Percentiles rank a stretch among this genome's conserved stretches.
These are phyloP conservation scores for Zaprionus africanus DNA, from an alignment of 1,140 invertebrate genomes.

Conservation along the genomic window DNA sequence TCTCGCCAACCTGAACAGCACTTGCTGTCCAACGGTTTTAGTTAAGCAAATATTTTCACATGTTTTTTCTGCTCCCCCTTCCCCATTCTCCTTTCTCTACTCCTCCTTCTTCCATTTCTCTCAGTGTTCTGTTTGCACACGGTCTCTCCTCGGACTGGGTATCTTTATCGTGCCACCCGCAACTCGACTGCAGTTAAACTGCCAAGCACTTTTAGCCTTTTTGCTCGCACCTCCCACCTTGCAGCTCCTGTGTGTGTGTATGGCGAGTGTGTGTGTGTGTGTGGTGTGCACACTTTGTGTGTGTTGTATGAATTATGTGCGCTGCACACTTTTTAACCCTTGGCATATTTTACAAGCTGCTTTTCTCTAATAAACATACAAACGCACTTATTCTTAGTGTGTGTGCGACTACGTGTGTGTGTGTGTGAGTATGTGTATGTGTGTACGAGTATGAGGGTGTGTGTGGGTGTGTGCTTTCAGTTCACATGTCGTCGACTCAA, in stretches of 20 bases:
- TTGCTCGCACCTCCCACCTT: constrained; percentile 10
- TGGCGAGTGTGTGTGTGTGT: not conserved
- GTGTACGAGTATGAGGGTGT: not conserved
- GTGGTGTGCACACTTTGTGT: constrained; percentile 42
- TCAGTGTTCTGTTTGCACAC: constrained; percentile 34
- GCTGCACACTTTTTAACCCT: constrained; percentile 78
- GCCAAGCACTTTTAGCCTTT: constrained; percentile 48
- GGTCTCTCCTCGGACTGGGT: not conserved
- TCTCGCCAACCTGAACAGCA: not conserved
- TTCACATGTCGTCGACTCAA: constrained; percentile 73
- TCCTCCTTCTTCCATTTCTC: constrained; percentile 8
- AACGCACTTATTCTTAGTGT: constrained; percentile 66
- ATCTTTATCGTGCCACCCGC: constrained; percentile 26
- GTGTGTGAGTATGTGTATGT: constrained; percentile 27
- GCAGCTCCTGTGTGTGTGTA: not conserved
- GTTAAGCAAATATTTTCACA: not conserved
- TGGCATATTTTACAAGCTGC: constrained; percentile 82
- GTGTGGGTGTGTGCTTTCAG: constrained; percentile 24
- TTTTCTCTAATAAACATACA: constrained; percentile 76
- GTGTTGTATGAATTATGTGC: constrained; percentile 73
- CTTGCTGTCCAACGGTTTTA: not conserved
- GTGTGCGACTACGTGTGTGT: constrained; percentile 15
- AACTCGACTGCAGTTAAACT: constrained; percentile 63
- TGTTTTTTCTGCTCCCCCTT: not conserved
- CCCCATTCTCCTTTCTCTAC: not conserved